Base-by-base conservation (phyloP, 2,113 vertebrate genomes). In the Charadrius vociferus region DNA sequence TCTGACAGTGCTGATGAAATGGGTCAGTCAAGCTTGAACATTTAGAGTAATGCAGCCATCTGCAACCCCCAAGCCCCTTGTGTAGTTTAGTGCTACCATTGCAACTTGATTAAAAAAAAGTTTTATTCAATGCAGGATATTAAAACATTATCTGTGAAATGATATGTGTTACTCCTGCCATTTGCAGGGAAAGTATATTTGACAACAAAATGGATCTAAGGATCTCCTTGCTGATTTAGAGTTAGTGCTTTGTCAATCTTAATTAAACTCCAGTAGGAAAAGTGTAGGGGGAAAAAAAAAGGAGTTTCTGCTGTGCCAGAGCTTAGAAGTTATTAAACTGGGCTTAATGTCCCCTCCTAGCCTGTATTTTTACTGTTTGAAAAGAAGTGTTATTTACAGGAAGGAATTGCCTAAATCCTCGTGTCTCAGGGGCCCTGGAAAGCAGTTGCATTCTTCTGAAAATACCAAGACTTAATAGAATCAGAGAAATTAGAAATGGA, bases 1-100 rank as follows among this genome's bases (percentile, higher is more conserved):
- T 98, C 99, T 99, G 98, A 99, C 99, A 98, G 99, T 98, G 98
- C 98, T 99, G 99, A 99, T 99, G 99, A 99, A 99, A 99, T 99
- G 98, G 98, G 98, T 98, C 98, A 99, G 98, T 99, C 99, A 99
- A 99, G 98, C 98, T 99, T 99, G 99, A 99, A 99, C 98, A 98
- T 98, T 98, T 97, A 97, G 98, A 98, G 98, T 98, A 97, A 98
- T 97, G 98, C 98, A 98, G 96, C 98, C 99, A 99, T 98, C 98
- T 99, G 98, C 98, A 99, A 97, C 98, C 98, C 97, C 98, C 95
- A 95, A 95, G 95, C 98, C 98, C 98, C 98, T 98, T 94, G 97
- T 98, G 98, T 98, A 97, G 95, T 97, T 98, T 96, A 95, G 92
- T 96, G 97, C 98, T 98, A 98, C 98, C 98, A 95, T 91, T 98